These are phyloP conservation scores for Popillia japonica DNA, from an alignment of 1,140 invertebrate species.

Conservation along the genomic window DNA sequence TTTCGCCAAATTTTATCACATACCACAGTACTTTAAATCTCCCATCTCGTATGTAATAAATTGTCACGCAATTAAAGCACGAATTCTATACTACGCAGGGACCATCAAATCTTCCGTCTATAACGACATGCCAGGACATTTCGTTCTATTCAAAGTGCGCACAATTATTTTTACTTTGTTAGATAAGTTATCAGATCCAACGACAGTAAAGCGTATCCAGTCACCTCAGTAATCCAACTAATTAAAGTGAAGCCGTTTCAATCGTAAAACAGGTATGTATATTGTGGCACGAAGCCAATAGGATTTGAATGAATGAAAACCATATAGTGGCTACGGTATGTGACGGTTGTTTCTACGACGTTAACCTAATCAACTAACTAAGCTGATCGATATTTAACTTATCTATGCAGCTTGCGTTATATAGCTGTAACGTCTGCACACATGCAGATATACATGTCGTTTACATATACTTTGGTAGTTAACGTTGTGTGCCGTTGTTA, in stretches of 20 bases:
- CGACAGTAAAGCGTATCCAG: neutral
- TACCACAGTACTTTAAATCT: too few species aligned
- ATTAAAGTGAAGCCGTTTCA: neutral
- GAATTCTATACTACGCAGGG: neutral
- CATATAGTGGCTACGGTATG: conserved; percentile 5
- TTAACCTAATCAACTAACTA: conserved; percentile 15
- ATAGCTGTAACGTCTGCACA: neutral
- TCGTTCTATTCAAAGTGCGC: neutral
- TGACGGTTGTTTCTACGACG: neutral
- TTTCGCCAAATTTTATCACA: too few species aligned
- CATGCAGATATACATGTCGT: neutral
- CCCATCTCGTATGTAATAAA: neutral
- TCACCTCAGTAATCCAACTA: neutral
- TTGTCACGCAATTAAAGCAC: conserved; percentile 1
- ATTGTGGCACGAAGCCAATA: neutral
- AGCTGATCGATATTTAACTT: conserved; percentile 8
- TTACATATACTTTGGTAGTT: neutral
- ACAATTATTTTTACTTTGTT: conserved; percentile 2
- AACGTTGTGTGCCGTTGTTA: neutral
- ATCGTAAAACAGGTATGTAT: conserved; percentile 18
- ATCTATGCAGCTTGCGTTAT: neutral
- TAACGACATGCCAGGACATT: neutral
- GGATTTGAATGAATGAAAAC: conserved; percentile 18
- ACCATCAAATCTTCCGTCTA: neutral
- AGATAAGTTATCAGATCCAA: conserved; percentile 7